Base-by-base conservation (phyloP, 2,888 invertebrate species). In the Pandemis corylana region DNA sequence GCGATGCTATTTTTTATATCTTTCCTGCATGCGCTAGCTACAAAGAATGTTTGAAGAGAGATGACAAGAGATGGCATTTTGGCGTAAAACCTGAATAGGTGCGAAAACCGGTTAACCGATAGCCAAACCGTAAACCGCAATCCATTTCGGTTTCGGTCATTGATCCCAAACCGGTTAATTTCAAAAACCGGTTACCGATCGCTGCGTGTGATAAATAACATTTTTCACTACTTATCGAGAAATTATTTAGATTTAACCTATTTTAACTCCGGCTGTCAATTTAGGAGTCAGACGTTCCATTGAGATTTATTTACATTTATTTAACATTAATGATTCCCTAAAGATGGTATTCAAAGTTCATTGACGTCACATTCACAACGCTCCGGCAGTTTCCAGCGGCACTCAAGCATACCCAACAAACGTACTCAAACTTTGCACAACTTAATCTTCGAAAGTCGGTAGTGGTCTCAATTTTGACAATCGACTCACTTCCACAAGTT, bases 361-460 rank as follows among this genome's bases (percentile, higher is more conserved):
- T 6, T 15, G 12, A 59, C 59, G 9, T 41, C n/a, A 53, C 9
- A 59, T 53, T 41, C 36, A 59, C 36, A 41, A 68, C 63, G 56
- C 65, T 61, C 66, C 28, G 13, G 41, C 36, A 65, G 56, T 65
- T 63, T 68, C 44, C 63, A 72, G 66, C 28, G 65, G 71, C 36
- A 20, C 28, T 69, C 73, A 69, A 69, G 65, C 63, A 64, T 62
- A 59, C 44, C 53, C 56, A 7, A 51, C 68, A 53, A 72, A 69
- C 59, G 28, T 41, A 42, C 65, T 41, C 68, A 56, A 69, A 74
- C 64, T 74, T 74, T n/a, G 13, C 12, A 7, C 65, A 65, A 74
- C 59, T 68, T 73, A 69, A 69, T 74, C 69, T 65, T 41, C n/a
- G 51, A 56, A 74, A 74, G 64, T 28, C 46, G 56, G 59, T 36